These are phyloP conservation scores for Heteractis magnifica DNA, from an alignment of 92 coral and sea anemone species.

Conservation along the genomic window DNA sequence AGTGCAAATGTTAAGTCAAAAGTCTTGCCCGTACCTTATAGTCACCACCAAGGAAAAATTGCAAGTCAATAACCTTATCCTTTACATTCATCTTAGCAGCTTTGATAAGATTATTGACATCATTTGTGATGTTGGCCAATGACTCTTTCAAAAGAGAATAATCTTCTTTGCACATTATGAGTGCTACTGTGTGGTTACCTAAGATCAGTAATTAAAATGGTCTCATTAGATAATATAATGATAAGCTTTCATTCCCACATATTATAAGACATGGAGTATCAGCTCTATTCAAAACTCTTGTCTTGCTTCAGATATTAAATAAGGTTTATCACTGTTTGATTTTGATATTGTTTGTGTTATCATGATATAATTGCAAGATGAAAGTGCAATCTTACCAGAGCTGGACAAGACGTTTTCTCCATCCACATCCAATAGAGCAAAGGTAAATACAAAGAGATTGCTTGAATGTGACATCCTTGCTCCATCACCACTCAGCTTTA, in stretches of 20 bases:
- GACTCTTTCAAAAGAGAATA: neutral
- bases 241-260: too few species aligned
- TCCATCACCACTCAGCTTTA: too few species aligned
- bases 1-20: too few species aligned
- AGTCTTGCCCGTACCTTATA: neutral
- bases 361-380: too few species aligned
- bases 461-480: conserved; percentile 12
- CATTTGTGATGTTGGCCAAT: neutral
- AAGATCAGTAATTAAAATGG: neutral
- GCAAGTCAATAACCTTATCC: neutral
- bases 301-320: neutral
- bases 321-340: neutral
- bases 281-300: too few species aligned
- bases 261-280: too few species aligned
- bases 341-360: neutral
- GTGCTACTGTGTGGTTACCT: neutral
- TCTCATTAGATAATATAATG: too few species aligned
- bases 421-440: neutral
- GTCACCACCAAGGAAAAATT: neutral
- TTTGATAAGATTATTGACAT: neutral
- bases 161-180: neutral
- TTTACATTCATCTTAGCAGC: neutral
- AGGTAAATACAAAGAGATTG: neutral
- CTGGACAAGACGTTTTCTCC: neutral
- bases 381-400: neutral